These are phyloP conservation scores for Heliothis subflexa DNA, from an alignment of 1,140 invertebrate species.

Conservation along the genomic window DNA sequence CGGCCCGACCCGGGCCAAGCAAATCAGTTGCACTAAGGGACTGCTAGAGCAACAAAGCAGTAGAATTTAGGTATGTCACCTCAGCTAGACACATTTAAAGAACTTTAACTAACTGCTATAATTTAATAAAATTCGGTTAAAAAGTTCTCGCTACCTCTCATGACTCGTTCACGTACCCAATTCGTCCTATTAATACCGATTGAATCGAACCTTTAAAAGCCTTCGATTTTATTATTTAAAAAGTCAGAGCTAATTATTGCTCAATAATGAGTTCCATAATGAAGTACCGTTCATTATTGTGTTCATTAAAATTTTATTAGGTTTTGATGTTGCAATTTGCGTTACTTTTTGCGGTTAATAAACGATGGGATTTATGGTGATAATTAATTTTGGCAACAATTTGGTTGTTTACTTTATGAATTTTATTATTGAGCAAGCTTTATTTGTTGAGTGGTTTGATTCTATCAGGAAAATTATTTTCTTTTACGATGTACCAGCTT, in stretches of 20 bases:
- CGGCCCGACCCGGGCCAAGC: too few species aligned
- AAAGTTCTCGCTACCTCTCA: conserved; percentile 18
- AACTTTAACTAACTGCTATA: too few species aligned
- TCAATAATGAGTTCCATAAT: conserved; percentile 16
- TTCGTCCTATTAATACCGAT: conserved; percentile 42
- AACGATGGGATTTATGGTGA: not conserved
- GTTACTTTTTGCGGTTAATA: not conserved
- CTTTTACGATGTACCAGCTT: not conserved
- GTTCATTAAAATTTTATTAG: conserved; percentile 11
- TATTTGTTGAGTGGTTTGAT: not conserved
- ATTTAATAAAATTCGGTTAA: not conserved
- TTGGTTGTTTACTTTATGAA: not conserved
- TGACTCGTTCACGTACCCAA: conserved; percentile 2
- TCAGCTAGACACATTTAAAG: too few species aligned
- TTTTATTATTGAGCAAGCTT: not conserved
- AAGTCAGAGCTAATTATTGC: conserved; percentile 26
- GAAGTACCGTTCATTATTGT: not conserved
- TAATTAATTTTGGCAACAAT: not conserved
- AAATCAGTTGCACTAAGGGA: too few species aligned
- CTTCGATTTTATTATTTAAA: conserved; percentile 41
- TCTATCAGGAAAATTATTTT: not conserved
- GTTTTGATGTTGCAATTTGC: not conserved
- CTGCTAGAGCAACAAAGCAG: too few species aligned
- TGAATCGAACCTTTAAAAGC: conserved; percentile 46
- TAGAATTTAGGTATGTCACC: too few species aligned